These are phyloP conservation scores for Ceramica pisi DNA, from an alignment of 2,888 invertebrate species.

Conservation along the genomic window DNA sequence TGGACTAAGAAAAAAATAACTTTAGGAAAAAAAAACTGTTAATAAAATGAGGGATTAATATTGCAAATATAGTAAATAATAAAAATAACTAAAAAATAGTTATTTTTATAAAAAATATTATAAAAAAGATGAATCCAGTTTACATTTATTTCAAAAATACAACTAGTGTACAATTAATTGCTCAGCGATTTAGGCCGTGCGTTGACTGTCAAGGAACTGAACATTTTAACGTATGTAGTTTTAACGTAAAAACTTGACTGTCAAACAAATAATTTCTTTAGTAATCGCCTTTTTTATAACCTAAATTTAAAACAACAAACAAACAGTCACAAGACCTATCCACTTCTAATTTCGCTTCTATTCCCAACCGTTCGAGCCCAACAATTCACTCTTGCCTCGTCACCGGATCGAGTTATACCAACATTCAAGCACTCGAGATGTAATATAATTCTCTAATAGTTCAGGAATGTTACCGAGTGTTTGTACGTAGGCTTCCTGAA, in stretches of 20 bases:
- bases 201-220: too few relatives aligned
- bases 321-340: constrained; percentile 8
- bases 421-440: constrained; percentile 4
- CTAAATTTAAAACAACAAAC: background rate
- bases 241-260: background rate
- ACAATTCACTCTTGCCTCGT: constrained; percentile 28
- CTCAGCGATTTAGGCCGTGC: too few relatives aligned
- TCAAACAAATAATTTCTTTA: background rate
- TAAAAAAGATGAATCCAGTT: too few relatives aligned
- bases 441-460: constrained; percentile 33
- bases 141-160: too few relatives aligned
- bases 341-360: constrained; percentile 13
- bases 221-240: too few relatives aligned
- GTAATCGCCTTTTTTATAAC: background rate
- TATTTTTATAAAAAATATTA: too few relatives aligned
- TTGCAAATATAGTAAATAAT: too few relatives aligned
- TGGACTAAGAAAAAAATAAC: background rate
- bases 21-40: background rate
- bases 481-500: constrained; percentile 13
- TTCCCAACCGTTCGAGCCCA: constrained; percentile 3
- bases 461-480: constrained; percentile 20
- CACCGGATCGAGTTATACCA: constrained; percentile 14
- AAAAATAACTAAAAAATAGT: too few relatives aligned
- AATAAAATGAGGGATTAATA: too few relatives aligned
- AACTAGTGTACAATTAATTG: too few relatives aligned